Percentiles rank a stretch among this genome's conserved stretches.
These are phyloP conservation scores for Clupea harengus DNA, from an alignment of 2,113 vertebrate genomes.

Conservation along the genomic window DNA sequence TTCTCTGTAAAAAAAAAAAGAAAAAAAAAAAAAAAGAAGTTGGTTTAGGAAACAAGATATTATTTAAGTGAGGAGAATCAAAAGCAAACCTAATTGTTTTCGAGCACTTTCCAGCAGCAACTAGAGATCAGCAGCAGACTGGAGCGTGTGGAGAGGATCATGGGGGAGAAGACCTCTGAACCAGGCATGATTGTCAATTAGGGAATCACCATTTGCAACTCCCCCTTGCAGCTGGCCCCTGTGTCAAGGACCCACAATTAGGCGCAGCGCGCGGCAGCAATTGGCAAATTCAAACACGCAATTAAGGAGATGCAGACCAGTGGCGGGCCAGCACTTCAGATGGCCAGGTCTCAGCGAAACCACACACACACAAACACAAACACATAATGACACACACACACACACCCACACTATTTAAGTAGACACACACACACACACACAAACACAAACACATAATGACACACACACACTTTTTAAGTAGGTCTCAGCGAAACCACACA, in stretches of 20 bases:
- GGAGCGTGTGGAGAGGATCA: not conserved
- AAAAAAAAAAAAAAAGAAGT: not conserved
- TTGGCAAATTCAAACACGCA: constrained; percentile 66
- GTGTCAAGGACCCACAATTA: constrained; percentile 67
- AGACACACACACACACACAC: no score
- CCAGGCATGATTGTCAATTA: constrained; percentile 63
- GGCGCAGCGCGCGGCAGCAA: constrained; percentile 60
- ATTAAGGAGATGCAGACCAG: constrained; percentile 59
- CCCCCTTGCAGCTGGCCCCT: constrained; percentile 29
- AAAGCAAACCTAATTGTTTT: no score
- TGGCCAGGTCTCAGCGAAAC: not conserved
- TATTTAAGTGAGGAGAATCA: no score
- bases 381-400: no score
- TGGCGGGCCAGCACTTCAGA: constrained; percentile 46
- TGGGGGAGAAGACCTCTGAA: constrained; percentile 28
- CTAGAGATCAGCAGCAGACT: not conserved
- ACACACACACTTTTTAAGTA: no score
- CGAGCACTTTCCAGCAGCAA: no score
- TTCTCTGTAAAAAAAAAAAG: constrained; percentile 54
- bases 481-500: no score
- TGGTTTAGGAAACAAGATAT: no score
- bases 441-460: no score
- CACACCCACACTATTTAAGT: no score
- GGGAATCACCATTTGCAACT: constrained; percentile 31
- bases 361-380: no score